A percentile compares a stretch with the other conserved stretches of the same genome.
Conservation (phyloP, 2,888 invertebrate genomes). For the Aphidoletes aphidimyza region DNA sequence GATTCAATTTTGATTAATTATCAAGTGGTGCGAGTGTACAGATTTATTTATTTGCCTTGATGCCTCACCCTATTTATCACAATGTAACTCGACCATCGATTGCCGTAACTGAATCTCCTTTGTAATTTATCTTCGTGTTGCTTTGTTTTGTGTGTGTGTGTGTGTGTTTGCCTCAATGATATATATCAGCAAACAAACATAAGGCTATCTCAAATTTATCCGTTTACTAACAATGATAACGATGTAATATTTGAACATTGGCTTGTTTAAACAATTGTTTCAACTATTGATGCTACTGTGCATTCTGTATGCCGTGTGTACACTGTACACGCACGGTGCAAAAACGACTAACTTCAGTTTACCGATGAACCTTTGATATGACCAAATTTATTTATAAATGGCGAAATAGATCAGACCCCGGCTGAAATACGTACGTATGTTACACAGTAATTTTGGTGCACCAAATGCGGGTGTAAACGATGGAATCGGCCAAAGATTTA, state of each 20-base stretch:
- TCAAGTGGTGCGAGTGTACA: background rate
- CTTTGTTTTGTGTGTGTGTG: no score
- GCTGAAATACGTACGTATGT: slow-evolving; percentile 8
- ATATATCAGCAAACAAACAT: slow-evolving; percentile 26
- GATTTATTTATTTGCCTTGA: slow-evolving; percentile 31
- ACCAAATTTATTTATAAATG: slow-evolving; percentile 31
- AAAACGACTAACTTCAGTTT: background rate
- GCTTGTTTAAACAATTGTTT: background rate
- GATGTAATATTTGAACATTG: slow-evolving; percentile 3
- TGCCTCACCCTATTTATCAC: background rate
- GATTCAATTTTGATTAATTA: slow-evolving; percentile 26
- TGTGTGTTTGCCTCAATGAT: no score
- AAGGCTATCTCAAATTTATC: slow-evolving; percentile 30
- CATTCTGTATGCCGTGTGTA: background rate
- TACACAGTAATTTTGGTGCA: background rate
- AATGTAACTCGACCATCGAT: background rate
- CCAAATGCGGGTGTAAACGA: background rate
- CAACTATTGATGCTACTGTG: background rate
- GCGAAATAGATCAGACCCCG: background rate
- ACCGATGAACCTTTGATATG: background rate
- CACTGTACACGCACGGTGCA: background rate
- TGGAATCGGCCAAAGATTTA: background rate
- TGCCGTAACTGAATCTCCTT: background rate
- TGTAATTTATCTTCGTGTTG: background rate
- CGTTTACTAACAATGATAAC: slow-evolving; percentile 24